Percentiles rank a stretch among this genome's conserved stretches.
phyloP scores from a whole-genome alignment of 2,113 vertebrate species.

The Hemicordylus capensis region DNA sequence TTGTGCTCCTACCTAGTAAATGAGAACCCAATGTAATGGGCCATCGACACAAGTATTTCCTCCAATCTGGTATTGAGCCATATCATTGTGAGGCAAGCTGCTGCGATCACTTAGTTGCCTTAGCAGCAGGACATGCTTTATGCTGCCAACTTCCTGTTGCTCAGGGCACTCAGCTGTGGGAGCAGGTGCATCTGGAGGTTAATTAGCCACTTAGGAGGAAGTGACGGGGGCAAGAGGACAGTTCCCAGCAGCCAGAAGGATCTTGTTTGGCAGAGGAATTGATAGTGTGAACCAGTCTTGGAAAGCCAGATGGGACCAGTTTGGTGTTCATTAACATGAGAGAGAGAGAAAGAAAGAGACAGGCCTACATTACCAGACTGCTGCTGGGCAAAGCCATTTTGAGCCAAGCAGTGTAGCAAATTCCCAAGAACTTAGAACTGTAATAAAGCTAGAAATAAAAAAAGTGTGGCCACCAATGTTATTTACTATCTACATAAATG shows the following conservation, averaged over 20 bases:
- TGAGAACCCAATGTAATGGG: slow-evolving; percentile 3
- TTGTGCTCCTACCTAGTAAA: slow-evolving; percentile 1
- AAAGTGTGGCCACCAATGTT: background rate
- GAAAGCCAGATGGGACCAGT: background rate
- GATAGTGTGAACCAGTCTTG: background rate
- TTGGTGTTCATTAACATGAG: background rate
- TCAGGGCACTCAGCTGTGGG: background rate
- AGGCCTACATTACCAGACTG: background rate
- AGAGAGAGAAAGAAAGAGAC: background rate
- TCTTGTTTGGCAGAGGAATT: background rate
- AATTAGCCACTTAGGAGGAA: slow-evolving; percentile 33
- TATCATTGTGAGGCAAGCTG: background rate
- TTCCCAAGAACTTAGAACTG: background rate
- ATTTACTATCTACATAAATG: background rate
- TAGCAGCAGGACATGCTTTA: background rate
- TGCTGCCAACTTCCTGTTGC: background rate
- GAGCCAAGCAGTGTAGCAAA: background rate
- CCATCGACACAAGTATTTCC: background rate
- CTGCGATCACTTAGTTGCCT: background rate
- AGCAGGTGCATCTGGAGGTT: slow-evolving; percentile 11
- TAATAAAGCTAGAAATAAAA: background rate
- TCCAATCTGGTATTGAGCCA: background rate
- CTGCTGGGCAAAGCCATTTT: background rate
- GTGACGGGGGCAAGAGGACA: background rate
- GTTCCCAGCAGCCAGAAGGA: background rate